phyloP scores from a whole-genome alignment of 2,113 vertebrate genomes.

The human region GRCh38 chr2:122593001-122593500 shows the following conservation, averaged over 20 bases:
- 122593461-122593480: background rate
- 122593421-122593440: background rate
- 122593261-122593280: background rate
- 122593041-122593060: conserved; percentile 19
- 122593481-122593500: background rate
- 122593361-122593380: background rate
- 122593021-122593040: background rate
- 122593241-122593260: background rate
- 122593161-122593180: background rate
- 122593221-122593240: background rate
- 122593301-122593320: background rate
- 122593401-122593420: background rate
- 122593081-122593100: conserved; percentile 49
- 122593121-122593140: conserved; percentile 11
- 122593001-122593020: background rate
- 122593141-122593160: background rate
- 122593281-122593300: background rate
- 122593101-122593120: conserved; percentile 43
- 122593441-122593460: background rate
- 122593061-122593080: background rate
- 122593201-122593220: background rate
- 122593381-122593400: background rate
- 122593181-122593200: background rate
- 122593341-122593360: background rate
- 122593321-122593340: background rate